Evolutionary conservation across 2,888 invertebrate species (phyloP), one percentile per base, ranked within the genome.

Genomic region (Parnassius orleans): DNA sequence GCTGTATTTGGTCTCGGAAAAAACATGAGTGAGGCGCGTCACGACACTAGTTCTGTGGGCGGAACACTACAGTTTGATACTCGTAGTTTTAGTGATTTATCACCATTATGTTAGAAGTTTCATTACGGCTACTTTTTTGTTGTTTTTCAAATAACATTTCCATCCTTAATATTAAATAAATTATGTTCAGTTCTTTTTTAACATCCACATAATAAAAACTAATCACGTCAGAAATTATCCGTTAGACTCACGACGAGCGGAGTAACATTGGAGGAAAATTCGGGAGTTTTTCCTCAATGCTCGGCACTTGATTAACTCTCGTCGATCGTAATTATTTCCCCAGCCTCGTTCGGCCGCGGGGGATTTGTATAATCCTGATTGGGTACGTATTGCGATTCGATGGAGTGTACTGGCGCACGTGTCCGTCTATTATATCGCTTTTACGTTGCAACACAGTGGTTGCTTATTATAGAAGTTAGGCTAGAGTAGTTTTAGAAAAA

Each of bases 311-410:
- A 89, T 89, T 90, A 89, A 82, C 83, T 82, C 80, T 66, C 77
- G 72, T 79, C 77, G 72, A 75, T 80, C 80, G 86, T 89, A 90
- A 90, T 90, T 89, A 89, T 89, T 89, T 87, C 83, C 80, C 79
- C 79, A 76, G 75, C 71, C 74, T 68, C 72, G 70, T 66, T 68
- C 72, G 74, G 79, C 84, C 85, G 80, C 83, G 72, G 76, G 85
- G 89, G 89, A 87, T 87, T 87, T 87, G 87, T 87, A 84, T 90
- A 90, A 90, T 90, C 90, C 90, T 88, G 89, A 90, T 90, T 90
- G 90, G 90, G 84, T 82, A 83, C 86, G 87, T 88, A 87, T 90
- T 87, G 86, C 83, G 82, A 86, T 75, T 82, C 89, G 88, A 89
- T 88, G 87, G 84, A 88, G 89, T 88, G 88, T 86, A 84, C 75